phyloP scores from a whole-genome alignment of 1,140 invertebrate genomes.

The Gonatopus flavifemur region DNA sequence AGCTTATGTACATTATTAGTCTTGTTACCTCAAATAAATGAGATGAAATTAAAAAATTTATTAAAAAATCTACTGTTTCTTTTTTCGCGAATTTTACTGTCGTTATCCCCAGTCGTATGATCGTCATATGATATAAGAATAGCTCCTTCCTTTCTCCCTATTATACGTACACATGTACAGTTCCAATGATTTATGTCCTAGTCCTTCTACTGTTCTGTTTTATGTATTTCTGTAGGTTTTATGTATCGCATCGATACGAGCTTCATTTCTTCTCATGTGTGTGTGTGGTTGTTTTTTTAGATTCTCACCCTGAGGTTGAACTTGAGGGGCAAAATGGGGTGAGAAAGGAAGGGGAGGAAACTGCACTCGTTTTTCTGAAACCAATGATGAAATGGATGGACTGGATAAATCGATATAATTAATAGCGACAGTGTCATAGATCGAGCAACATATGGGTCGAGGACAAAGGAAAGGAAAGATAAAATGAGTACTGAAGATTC shows the following conservation, averaged over 20 bases:
- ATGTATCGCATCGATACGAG: too few relatives aligned
- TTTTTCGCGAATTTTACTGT: too few relatives aligned
- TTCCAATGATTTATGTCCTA: constrained; percentile 55
- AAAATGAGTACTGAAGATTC: constrained; percentile 2
- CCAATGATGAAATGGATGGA: constrained; percentile 1
- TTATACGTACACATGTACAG: too few relatives aligned
- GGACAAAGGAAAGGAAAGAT: constrained; percentile 24
- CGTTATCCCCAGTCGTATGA: constrained; percentile 37
- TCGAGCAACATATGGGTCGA: constrained; percentile 55
- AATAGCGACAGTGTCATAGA: constrained; percentile 50
- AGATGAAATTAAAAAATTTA: too few relatives aligned
- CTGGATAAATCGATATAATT: constrained; percentile 56
- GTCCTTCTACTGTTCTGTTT: constrained; percentile 47
- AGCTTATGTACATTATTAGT: too few relatives aligned
- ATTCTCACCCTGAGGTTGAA: constrained; percentile 43
- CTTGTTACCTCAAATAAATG: too few relatives aligned
- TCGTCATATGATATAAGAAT: constrained; percentile 53
- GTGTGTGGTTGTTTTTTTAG: constrained; percentile 44
- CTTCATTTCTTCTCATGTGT: too few relatives aligned
- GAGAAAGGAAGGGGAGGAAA: constrained; percentile 5
- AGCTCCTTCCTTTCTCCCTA: constrained; percentile 45
- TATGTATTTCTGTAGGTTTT: constrained; percentile 56
- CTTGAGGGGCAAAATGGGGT: constrained; percentile 22
- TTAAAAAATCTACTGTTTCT: too few relatives aligned
- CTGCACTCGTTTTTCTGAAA: too few relatives aligned